Conservation (phyloP, 2,797 vertebrate species). For the Schizothorax lantsangensis region DNA sequence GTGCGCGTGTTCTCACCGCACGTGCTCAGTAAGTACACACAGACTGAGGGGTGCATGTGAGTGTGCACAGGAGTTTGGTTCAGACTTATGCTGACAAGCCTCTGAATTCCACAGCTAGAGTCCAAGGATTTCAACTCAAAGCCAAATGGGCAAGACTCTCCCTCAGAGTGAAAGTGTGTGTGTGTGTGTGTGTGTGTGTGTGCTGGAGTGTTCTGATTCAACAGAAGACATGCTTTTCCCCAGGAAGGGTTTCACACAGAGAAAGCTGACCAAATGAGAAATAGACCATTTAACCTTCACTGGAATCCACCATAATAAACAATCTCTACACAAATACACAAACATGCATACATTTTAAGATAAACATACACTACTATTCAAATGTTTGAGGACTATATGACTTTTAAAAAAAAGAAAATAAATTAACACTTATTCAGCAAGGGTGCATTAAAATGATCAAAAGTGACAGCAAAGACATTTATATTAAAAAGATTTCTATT, state of each 20-base stretch:
- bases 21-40: slow-evolving; percentile 14
- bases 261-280: slow-evolving; percentile 49
- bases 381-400: not conserved
- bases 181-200: not conserved
- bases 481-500: not conserved
- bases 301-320: not conserved
- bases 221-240: slow-evolving; percentile 41
- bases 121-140: slow-evolving; percentile 51
- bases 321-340: not conserved
- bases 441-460: not conserved
- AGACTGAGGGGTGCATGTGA: slow-evolving; percentile 15
- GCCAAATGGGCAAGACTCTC: slow-evolving; percentile 55
- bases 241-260: slow-evolving; percentile 41
- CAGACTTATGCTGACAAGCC: slow-evolving; percentile 52
- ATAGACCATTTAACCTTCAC: slow-evolving; percentile 7
- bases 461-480: not conserved
- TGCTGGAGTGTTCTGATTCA: slow-evolving; percentile 54
- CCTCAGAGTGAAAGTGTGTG: slow-evolving; percentile 24
- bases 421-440: too few relatives aligned
- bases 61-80: slow-evolving; percentile 50
- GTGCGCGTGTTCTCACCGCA: slow-evolving; percentile 17
- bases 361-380: not conserved
- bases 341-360: not conserved
- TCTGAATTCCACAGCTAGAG: slow-evolving; percentile 60
- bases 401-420: too few relatives aligned